Evolutionary conservation across 2,888 invertebrate species (phyloP).

Genomic region (Ischnura elegans): DNA sequence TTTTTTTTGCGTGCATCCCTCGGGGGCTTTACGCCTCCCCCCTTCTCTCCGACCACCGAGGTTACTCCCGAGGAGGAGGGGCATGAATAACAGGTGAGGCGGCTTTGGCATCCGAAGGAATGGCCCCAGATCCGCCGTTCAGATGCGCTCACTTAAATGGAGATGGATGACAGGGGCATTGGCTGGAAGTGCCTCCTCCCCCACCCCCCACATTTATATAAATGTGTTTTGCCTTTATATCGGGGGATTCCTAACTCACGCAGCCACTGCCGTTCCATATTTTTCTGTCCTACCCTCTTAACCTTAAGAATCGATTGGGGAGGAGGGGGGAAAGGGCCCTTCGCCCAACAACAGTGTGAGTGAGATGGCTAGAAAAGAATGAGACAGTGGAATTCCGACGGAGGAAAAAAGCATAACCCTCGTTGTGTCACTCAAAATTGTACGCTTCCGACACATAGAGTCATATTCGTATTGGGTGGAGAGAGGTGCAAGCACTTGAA

Average conservation of each 20-base stretch:
- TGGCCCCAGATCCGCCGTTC: conserved; percentile 10
- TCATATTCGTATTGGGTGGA: too few relatives aligned
- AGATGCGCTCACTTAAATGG: conserved; percentile 14
- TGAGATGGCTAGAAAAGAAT: background rate
- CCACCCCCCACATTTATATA: background rate
- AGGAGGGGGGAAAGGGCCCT: background rate
- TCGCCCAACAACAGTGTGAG: too few relatives aligned
- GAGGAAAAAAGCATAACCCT: background rate
- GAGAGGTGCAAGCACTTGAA: too few relatives aligned
- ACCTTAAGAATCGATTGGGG: background rate
- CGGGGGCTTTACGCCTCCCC: background rate
- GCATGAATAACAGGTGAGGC: conserved; percentile 30
- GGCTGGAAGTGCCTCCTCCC: background rate
- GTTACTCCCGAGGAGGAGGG: background rate
- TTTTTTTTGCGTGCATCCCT: background rate
- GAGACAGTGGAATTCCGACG: too few relatives aligned
- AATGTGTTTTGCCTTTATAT: background rate
- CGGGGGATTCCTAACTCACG: background rate
- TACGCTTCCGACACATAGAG: too few relatives aligned
- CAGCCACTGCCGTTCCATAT: background rate
- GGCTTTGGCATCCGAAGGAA: background rate
- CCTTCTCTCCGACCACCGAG: background rate
- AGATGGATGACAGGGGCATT: conserved; percentile 21
- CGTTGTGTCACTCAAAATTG: background rate
- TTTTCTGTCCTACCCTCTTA: background rate